Evolutionary conservation across 1,140 invertebrate species (phyloP), one percentile per base, ranked within the genome.

Genomic region (Aphelenchoides besseyi): DNA sequence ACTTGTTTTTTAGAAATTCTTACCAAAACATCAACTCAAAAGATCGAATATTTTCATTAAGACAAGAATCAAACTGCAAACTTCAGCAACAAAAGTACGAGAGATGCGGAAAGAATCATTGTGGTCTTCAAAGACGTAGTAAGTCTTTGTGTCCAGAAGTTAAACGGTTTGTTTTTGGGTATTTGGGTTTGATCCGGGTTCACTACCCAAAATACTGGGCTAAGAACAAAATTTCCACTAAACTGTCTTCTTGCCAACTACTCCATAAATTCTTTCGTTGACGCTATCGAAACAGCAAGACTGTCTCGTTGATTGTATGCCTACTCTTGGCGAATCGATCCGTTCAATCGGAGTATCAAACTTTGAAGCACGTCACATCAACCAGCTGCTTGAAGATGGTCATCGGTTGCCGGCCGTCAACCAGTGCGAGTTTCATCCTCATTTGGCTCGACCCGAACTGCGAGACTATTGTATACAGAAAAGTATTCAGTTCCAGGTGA

Each of bases 271-370:
- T n/a, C n/a, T n/a, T n/a, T n/a, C n/a, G n/a, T n/a, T n/a, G 23
- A 33, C 55, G 55, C 37, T 79, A 76, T 75, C 3, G 73, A 5
- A 26, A 67, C 23, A 18, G 79, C 59, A 32, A 77, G 29, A 30
- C 32, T 8, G 23, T 32, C 0, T 66, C 72, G 2, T 76, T 69
- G 18, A n/a, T n/a, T n/a, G n/a, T n/a, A n/a, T n/a, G n/a, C 37
- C 77, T 77, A 37, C 48, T 72, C 57, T 2, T 64, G 29, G 33
- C 35, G 36, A 74, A 74, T 77, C n/a, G 69, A 55, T 92, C 1
- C 89, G 87, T 82, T 88, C 90, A 1, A 91, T 93, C 74, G 92
- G 92, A 2, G 91, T 94, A 0, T 93, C 91, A 0, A 94, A 94
- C 85, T 94, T 91, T 79, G 90, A 89, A 35, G 83, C 89, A 1